Conservation (phyloP, 2,797 vertebrate species). For the Myotis pilosus region DNA sequence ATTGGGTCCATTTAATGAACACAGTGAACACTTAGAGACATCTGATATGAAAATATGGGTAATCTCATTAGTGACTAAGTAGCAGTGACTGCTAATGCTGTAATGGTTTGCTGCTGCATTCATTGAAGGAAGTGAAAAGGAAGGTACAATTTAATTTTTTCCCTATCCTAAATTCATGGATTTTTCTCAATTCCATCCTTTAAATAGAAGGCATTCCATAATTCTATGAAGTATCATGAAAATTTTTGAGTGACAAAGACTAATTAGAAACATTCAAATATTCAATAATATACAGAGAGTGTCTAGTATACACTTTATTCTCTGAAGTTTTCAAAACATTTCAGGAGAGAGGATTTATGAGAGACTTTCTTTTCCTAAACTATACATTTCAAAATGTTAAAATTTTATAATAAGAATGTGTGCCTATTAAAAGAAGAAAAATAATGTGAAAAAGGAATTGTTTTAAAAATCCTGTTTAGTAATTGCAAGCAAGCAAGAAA, state of each 20-base stretch:
- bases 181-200: not conserved
- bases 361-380: not conserved
- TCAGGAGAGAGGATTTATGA: not conserved
- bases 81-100: not conserved
- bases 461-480: not conserved
- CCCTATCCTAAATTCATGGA: not conserved
- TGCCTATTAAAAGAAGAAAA: slow-evolving; percentile 32
- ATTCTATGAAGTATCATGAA: not conserved
- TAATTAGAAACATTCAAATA: slow-evolving; percentile 1
- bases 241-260: not conserved
- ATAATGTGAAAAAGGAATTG: not conserved
- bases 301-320: not conserved
- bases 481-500: not conserved
- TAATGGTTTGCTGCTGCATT: not conserved
- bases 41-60: not conserved
- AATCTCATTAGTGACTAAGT: not conserved
- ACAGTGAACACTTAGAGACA: not conserved
- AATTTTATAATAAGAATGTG: not conserved
- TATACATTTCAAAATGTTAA: not conserved
- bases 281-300: not conserved
- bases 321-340: not conserved
- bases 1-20: not conserved
- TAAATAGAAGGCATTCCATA: not conserved
- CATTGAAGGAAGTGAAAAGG: not conserved
- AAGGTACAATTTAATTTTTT: not conserved